Percentiles rank a stretch among this genome's conserved stretches.
Evolutionary conservation across 92 coral and sea anemone species (phyloP).

Genomic region (Paramuricea clavata): DNA sequence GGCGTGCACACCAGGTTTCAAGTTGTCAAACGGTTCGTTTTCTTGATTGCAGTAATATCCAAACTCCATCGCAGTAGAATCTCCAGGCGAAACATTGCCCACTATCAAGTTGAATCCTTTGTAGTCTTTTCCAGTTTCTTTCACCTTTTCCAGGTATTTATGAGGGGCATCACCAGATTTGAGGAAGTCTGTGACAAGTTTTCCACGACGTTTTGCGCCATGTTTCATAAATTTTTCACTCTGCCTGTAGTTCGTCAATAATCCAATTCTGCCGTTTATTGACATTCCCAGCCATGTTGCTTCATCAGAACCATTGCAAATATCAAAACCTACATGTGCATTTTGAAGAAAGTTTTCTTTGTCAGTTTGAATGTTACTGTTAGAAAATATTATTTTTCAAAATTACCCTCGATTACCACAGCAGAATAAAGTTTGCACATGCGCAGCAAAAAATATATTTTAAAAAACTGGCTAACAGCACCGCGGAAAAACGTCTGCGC

Average conservation of each 20-base stretch:
- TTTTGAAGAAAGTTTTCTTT: no score
- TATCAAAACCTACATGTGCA: slow-evolving; percentile 85
- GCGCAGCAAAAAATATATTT: no score
- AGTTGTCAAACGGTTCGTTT: slow-evolving; percentile 56
- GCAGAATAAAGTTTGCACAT: no score
- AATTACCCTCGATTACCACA: no score
- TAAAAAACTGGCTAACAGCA: no score
- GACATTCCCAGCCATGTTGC: slow-evolving; percentile 95
- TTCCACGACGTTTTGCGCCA: slow-evolving; percentile 75
- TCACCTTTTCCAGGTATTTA: slow-evolving; percentile 60
- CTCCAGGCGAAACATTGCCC: slow-evolving; percentile 64
- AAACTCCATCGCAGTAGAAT: slow-evolving; percentile 56
- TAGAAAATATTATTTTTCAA: no score
- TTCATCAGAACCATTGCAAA: slow-evolving; percentile 74
- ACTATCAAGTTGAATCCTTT: slow-evolving; percentile 87
- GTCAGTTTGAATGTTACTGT: no score
- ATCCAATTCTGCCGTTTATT: slow-evolving; percentile 78
- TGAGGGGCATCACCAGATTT: slow-evolving; percentile 57
- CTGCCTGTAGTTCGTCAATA: slow-evolving; percentile 88
- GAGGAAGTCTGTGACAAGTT: slow-evolving; percentile 78
- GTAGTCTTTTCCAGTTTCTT: slow-evolving; percentile 64
- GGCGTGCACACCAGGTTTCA: slow-evolving; percentile 79
- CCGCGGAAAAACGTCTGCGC: no score
- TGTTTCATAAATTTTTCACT: slow-evolving; percentile 58
- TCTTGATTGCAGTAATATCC: slow-evolving; percentile 84